phyloP scores from a whole-genome alignment of 1,140 invertebrate species.

The Pogonomyrmex californicus region DNA sequence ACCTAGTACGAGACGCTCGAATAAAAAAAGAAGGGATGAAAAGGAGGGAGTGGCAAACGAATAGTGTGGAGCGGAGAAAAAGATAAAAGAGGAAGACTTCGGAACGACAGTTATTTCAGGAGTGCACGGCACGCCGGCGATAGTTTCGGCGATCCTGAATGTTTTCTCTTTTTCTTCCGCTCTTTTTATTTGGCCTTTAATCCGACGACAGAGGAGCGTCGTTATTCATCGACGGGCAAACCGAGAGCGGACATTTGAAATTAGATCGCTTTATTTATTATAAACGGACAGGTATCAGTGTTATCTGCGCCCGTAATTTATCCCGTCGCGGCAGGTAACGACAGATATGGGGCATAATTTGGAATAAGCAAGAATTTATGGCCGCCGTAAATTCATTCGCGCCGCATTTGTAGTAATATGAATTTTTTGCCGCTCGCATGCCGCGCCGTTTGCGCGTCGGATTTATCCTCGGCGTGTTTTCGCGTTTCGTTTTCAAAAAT shows the following conservation, averaged over 20 bases:
- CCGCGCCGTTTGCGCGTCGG: conserved; percentile 33
- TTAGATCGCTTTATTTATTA: conserved; percentile 63
- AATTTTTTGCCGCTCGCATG: conserved; percentile 63
- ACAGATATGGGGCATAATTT: conserved; percentile 73
- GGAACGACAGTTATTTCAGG: conserved; percentile 67
- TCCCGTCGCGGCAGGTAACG: conserved; percentile 60
- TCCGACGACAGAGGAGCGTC: conserved; percentile 8
- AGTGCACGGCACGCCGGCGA: conserved; percentile 53
- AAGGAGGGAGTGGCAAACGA: conserved; percentile 54
- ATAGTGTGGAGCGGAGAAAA: conserved; percentile 56
- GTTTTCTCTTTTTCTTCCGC: conserved; percentile 13
- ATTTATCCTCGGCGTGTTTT: neutral
- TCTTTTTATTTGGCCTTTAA: conserved; percentile 16
- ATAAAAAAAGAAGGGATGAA: conserved; percentile 56
- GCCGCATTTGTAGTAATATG: conserved; percentile 66
- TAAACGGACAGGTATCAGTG: conserved; percentile 61
- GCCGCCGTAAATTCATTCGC: conserved; percentile 65
- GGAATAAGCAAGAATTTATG: conserved; percentile 72
- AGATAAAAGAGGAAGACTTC: conserved; percentile 51
- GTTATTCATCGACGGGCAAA: conserved; percentile 56
- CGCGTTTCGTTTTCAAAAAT: conserved; percentile 41
- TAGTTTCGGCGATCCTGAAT: conserved; percentile 59
- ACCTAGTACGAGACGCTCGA: conserved; percentile 60
- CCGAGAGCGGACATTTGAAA: conserved; percentile 47
- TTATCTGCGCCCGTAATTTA: conserved; percentile 61